Conservation (phyloP, 2,797 vertebrate genomes). For the Pipistrellus nathusii region DNA sequence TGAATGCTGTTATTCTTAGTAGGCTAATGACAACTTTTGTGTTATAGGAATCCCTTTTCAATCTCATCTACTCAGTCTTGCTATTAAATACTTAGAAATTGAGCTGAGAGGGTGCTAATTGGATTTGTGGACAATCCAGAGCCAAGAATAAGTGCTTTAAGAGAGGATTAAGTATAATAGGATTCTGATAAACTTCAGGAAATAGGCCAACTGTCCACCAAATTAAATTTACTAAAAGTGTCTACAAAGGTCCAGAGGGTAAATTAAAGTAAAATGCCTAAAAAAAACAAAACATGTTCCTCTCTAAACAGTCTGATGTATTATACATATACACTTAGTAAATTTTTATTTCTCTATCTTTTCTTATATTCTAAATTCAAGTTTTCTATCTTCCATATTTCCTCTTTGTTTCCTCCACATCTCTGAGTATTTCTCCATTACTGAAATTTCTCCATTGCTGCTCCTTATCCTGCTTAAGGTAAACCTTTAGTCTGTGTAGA, state of each 20-base stretch:
- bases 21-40: not conserved
- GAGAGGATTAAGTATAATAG: constrained; percentile 67
- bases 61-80: constrained; percentile 13
- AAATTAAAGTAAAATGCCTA: constrained; percentile 44
- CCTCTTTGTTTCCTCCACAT: not conserved
- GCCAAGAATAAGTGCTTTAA: constrained; percentile 70
- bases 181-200: constrained; percentile 72
- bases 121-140: constrained; percentile 67
- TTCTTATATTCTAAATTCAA: not conserved
- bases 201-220: constrained; percentile 57
- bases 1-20: constrained; percentile 48
- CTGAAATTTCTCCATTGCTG: not conserved
- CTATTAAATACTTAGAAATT: constrained; percentile 71
- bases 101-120: constrained; percentile 75
- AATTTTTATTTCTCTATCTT: not conserved
- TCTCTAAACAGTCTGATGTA: not conserved
- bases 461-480: not conserved
- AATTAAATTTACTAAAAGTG: constrained; percentile 62
- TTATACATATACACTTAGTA: rapidly evolving
- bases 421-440: not conserved
- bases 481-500: not conserved
- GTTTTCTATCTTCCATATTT: not conserved
- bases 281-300: not conserved
- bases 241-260: constrained; percentile 51
- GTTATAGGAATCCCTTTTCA: constrained; percentile 38